Evolutionary conservation across 2,888 invertebrate genomes (phyloP), one percentile per base, ranked within the genome.

Genomic region (Lymantria monacha): DNA sequence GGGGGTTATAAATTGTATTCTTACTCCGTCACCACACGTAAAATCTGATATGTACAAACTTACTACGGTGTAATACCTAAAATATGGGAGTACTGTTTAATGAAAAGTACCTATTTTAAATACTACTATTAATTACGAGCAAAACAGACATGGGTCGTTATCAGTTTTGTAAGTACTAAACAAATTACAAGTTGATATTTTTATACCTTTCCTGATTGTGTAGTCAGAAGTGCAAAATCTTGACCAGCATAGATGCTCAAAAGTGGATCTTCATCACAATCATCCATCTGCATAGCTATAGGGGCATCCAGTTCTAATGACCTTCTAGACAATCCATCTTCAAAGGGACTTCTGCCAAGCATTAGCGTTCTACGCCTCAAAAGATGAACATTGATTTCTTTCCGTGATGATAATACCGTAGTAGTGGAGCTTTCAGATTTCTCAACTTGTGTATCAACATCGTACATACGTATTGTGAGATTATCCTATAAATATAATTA

Each of bases 121-220:
- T 22, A 22, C 22, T 22, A 3, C 22, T 22, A 22, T 22, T 22
- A 3, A 22, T 22, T 22, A 22, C 22, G 5, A 22, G 22, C 22
- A 22, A 5, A 22, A 2, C 22, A 22, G 22, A 22, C 22, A 22
- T 5, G 3, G 22, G 22, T 2, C 22, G 2, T 3, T 22, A 3
- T 2, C 5, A 22, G 5, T 22, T 22, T 22, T 22, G 3, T 22
- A 22, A 22, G 3, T 22, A 22, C 22, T 22, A 22, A 22, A 22
- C 3, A 2, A 22, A 22, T 22, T 22, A 10, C 33, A 33, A 33
- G 5, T 7, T 33, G 7, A 33, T 10, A 30, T 22, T 81, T n/a
- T n/a, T n/a, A n/a, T n/a, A 96, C 96, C 92, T 97, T 97, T 59
- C 98, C 98, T 47, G 95, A 94, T n/a, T 93, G 90, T 7, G 97